Base-by-base conservation (phyloP, 2,888 invertebrate genomes). In the Lithophane leautieri region DNA sequence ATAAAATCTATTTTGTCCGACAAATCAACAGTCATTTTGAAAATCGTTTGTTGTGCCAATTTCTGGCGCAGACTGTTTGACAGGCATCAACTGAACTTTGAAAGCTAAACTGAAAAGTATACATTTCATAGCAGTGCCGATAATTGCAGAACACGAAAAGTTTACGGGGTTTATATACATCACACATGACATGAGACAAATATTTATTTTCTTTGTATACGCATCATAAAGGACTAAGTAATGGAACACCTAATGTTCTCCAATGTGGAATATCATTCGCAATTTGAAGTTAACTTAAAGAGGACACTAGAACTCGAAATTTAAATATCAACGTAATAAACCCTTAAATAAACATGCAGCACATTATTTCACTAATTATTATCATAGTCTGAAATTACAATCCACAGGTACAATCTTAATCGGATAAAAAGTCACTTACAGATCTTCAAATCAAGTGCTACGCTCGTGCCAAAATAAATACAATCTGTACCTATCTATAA, bases 21-120 rank as follows among this genome's bases (percentile, higher is more conserved):
- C 40, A 40, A 19, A 62, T 42, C 34, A 68, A 65, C 67, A 70
- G 25, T 42, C 19, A 70, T 70, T 83, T 60, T 40, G 61, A 73
- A 73, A 82, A 63, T 66, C 40, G 70, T 70, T 28, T 78, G 69
- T 44, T 65, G 61, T 80, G 81, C 73, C 63, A 73, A 76, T 70
- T 69, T 68, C 60, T 80, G 54, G 54, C 66, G 54, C 70, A 73
- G 60, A 73, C 73, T 83, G 73, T 83, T 81, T 78, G 81, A 81
- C 83, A 81, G 70, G 47, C 73, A 63, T 73, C 83, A 79, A 79
- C 66, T 67, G 47, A 81, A 79, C 67, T 82, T 83, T 83, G 52
- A 78, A 81, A 83, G 81, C 73, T 60, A 82, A 68, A 72, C 52
- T 54, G 65, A 81, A 81, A 81, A 70, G 63, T 69, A 60, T 82